phyloP scores from a whole-genome alignment of 2,888 invertebrate genomes.

The Tipula lateralis region DNA sequence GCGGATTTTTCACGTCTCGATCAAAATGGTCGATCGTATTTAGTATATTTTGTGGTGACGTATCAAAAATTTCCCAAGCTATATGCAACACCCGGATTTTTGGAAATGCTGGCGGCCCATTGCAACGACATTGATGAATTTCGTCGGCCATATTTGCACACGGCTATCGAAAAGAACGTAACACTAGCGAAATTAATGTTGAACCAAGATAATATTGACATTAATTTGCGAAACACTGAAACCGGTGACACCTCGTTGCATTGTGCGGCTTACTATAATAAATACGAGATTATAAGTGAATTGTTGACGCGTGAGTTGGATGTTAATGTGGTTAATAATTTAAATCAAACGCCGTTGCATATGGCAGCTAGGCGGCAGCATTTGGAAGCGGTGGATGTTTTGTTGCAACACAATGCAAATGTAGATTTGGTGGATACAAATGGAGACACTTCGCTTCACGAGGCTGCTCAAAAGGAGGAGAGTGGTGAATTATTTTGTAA shows the following conservation, averaged over 20 bases:
- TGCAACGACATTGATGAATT: background rate
- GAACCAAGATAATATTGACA: background rate
- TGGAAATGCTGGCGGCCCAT: background rate
- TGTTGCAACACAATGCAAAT: background rate
- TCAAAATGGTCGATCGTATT: background rate
- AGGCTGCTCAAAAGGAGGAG: background rate
- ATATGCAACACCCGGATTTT: background rate
- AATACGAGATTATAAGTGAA: background rate
- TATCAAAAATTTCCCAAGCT: background rate
- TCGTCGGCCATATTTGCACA: background rate
- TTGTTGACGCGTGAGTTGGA: background rate
- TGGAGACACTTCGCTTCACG: background rate
- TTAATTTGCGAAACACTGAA: background rate
- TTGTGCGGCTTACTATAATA: background rate
- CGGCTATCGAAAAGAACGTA: background rate
- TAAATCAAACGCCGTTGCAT: background rate
- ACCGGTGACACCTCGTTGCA: background rate
- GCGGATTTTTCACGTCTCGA: background rate
- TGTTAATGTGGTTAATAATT: background rate
- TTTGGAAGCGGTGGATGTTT: background rate
- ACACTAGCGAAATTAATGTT: background rate
- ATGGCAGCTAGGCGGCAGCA: background rate
- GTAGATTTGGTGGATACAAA: background rate
- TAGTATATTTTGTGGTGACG: background rate
- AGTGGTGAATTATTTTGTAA: background rate